These are phyloP conservation scores for Toxostoma redivivum DNA, from an alignment of 2,113 vertebrate species.

Conservation along the genomic window DNA sequence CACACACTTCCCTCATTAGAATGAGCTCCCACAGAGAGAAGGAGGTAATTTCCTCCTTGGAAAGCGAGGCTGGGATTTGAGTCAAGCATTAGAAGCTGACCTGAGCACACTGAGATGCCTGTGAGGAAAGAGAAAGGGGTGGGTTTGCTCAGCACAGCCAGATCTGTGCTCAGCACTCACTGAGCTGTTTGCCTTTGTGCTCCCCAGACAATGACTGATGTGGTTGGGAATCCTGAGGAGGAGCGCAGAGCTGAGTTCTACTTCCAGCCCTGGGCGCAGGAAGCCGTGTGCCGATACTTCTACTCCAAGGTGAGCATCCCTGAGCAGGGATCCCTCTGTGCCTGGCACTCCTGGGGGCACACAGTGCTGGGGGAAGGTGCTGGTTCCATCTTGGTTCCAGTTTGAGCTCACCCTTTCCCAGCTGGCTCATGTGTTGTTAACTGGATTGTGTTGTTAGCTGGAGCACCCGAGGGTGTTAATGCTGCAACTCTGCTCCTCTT, in stretches of 20 bases:
- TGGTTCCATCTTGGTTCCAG: not conserved
- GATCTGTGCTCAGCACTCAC: not conserved
- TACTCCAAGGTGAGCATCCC: conserved; percentile 87
- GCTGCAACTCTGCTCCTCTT: not conserved
- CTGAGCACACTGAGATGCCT: not conserved
- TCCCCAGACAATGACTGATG: conserved; percentile 94
- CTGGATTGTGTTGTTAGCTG: not conserved
- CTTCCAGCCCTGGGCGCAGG: conserved; percentile 99
- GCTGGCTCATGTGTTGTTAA: not conserved
- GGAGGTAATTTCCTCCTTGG: not conserved
- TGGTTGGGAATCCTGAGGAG: conserved; percentile 96
- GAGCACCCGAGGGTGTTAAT: not conserved
- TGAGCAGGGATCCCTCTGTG: fast-evolving
- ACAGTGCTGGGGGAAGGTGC: fast-evolving
- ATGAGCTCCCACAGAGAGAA: not conserved
- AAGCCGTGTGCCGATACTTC: conserved; percentile 97
- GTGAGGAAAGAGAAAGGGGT: not conserved
- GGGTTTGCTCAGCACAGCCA: not conserved
- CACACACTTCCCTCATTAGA: not conserved
- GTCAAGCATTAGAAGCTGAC: not conserved
- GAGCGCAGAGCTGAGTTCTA: conserved; percentile 97
- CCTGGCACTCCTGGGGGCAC: not conserved
- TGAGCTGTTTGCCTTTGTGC: not conserved
- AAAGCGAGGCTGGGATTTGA: not conserved
- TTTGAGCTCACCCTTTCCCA: not conserved